phyloP scores from a whole-genome alignment of 30 jellyfish, hydroid and myxozoan species.

The Cassiopea xamachana region DNA sequence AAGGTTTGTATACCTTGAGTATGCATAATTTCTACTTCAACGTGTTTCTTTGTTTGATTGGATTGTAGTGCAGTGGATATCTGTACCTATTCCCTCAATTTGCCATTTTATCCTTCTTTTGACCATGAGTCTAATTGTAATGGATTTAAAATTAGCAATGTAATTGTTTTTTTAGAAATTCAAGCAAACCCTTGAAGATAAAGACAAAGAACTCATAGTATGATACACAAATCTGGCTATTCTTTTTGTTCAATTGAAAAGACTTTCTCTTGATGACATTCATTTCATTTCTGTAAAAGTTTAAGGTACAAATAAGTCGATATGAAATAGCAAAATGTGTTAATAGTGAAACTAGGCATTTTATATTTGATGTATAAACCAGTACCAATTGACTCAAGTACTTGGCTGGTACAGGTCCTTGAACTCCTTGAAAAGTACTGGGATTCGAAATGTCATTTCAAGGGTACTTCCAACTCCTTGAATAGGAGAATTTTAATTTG shows the following conservation, averaged over 20 bases:
- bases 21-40: too few relatives aligned
- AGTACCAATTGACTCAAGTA: too few relatives aligned
- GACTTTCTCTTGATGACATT: not conserved
- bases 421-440: too few relatives aligned
- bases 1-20: conserved; percentile 15
- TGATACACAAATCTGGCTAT: not conserved
- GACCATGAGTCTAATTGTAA: not conserved
- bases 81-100: not conserved
- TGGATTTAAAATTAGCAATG: not conserved
- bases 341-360: too few relatives aligned
- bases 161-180: conserved; percentile 20
- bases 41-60: not conserved
- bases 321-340: too few relatives aligned
- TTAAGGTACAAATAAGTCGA: too few relatives aligned
- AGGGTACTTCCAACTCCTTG: too few relatives aligned
- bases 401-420: too few relatives aligned
- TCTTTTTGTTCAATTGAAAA: not conserved
- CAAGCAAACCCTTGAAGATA: conserved; percentile 53
- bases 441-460: too few relatives aligned
- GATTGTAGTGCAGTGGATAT: not conserved
- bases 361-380: too few relatives aligned
- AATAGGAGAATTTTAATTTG: too few relatives aligned
- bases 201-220: conserved; percentile 68
- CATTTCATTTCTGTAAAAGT: not conserved
- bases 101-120: not conserved